Conservation (phyloP, 2,113 vertebrate genomes). For the Eretmochelys imbricata region DNA sequence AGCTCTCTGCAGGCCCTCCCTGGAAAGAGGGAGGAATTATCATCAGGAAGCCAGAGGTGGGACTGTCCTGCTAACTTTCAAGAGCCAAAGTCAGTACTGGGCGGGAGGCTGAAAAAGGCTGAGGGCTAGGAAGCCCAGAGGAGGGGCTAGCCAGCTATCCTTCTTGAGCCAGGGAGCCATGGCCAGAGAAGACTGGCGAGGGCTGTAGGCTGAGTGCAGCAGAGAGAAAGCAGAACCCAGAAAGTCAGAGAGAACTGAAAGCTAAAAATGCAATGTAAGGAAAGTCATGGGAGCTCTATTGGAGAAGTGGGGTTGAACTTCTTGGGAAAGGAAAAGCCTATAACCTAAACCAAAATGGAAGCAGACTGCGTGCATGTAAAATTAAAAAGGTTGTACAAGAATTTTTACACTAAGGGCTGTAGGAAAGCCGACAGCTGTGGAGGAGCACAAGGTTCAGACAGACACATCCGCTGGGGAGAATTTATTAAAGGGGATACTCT, state of each 20-base stretch:
- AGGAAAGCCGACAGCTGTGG: not conserved
- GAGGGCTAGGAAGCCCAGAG: not conserved
- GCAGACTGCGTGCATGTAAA: not conserved
- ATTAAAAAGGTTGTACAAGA: not conserved
- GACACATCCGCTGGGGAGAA: not conserved
- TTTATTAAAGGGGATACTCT: not conserved
- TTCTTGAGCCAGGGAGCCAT: not conserved
- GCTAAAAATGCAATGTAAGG: not conserved
- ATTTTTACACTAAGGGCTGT: not conserved
- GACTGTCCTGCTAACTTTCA: not conserved
- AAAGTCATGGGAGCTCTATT: not conserved
- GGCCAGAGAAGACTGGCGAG: not conserved
- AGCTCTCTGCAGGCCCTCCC: no score
- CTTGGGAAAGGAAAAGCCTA: not conserved
- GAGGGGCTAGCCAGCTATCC: not conserved
- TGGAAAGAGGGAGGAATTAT: no score
- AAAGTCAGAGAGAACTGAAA: not conserved
- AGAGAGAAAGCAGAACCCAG: not conserved
- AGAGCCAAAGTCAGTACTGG: not conserved
- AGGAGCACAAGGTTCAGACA: not conserved
- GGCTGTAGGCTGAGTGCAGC: not conserved
- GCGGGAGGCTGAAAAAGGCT: not conserved
- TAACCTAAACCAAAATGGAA: not conserved
- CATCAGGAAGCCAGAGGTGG: no score
- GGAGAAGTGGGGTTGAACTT: not conserved